phyloP scores from a whole-genome alignment of 35 echinoderm and acorn worm species.

The Hemicentrotus pulcherrimus region DNA sequence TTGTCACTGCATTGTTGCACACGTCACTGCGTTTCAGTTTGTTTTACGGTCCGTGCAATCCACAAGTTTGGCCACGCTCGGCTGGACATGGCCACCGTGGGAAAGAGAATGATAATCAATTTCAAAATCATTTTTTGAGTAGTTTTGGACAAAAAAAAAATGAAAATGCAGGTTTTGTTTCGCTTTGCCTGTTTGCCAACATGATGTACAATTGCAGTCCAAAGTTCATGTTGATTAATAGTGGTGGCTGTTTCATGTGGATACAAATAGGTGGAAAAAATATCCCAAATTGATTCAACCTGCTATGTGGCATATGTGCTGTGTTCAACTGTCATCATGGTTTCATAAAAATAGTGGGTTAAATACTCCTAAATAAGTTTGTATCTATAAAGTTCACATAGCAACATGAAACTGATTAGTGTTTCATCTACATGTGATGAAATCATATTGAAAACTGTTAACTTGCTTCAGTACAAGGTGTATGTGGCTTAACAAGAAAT shows the following conservation, averaged over 20 bases:
- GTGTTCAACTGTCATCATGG: too few relatives aligned
- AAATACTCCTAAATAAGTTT: too few relatives aligned
- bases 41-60: slow-evolving; percentile 28
- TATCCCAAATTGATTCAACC: too few relatives aligned
- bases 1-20: background rate
- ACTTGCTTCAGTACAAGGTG: too few relatives aligned
- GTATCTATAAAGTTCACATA: too few relatives aligned
- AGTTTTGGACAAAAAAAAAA: background rate
- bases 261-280: too few relatives aligned
- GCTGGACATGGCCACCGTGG: slow-evolving; percentile 6
- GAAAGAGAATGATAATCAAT: background rate
- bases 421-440: too few relatives aligned
- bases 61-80: background rate
- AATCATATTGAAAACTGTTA: too few relatives aligned
- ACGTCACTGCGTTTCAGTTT: background rate
- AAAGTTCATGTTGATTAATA: background rate
- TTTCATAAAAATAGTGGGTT: too few relatives aligned
- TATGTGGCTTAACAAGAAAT: too few relatives aligned
- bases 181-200: background rate
- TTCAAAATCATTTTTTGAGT: background rate
- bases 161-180: background rate
- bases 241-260: background rate
- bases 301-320: too few relatives aligned
- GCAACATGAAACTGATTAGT: too few relatives aligned
- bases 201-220: background rate